Percentiles rank a stretch among this genome's conserved stretches.
phyloP scores from a whole-genome alignment of 2,113 vertebrate genomes.

The Typhlomys cinereus region DNA sequence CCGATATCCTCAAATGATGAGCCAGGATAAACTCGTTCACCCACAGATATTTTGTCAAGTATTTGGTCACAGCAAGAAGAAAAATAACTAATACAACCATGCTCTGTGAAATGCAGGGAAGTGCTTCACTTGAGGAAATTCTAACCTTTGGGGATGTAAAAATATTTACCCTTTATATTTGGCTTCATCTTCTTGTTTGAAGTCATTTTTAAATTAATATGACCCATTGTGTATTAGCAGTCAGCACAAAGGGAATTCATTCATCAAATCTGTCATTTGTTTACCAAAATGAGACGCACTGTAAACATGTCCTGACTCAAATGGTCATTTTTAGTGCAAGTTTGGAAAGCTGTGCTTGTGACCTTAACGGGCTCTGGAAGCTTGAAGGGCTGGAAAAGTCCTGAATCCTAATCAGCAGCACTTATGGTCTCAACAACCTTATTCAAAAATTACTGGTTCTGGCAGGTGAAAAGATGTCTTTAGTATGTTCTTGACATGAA shows the following conservation, averaged over 20 bases:
- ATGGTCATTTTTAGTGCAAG: background rate
- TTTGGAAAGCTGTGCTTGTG: too few relatives aligned
- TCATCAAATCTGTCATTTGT: background rate
- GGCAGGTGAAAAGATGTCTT: background rate
- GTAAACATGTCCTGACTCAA: background rate
- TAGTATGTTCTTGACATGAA: background rate
- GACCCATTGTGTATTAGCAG: background rate
- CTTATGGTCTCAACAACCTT: background rate
- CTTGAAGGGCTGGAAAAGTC: background rate
- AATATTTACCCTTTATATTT: background rate
- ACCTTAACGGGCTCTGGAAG: background rate
- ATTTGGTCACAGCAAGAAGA: too few relatives aligned
- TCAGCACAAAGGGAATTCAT: background rate
- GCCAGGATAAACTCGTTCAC: too few relatives aligned
- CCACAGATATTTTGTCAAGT: too few relatives aligned
- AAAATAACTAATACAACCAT: too few relatives aligned
- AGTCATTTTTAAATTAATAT: conserved; percentile 3
- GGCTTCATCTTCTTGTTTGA: background rate
- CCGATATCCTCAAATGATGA: too few relatives aligned
- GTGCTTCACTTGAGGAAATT: background rate
- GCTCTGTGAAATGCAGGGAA: background rate
- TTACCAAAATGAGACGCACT: background rate
- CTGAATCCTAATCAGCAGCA: background rate
- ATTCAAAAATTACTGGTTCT: background rate
- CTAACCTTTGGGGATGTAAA: background rate